Evolutionary conservation across 2,797 vertebrate genomes (phyloP).

Genomic region (Coregonus sp.): DNA sequence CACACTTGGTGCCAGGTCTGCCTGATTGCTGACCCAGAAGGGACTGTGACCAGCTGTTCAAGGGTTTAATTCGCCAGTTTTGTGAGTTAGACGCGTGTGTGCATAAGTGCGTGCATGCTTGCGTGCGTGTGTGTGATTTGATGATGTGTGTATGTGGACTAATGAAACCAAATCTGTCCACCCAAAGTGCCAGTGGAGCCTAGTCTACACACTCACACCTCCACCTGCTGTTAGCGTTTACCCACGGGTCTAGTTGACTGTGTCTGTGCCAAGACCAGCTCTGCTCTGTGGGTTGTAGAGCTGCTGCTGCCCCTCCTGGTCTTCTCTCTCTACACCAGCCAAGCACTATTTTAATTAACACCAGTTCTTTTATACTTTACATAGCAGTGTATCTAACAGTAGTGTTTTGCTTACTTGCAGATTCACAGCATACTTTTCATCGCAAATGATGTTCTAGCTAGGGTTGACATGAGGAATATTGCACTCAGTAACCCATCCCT

Average conservation of each 20-base stretch:
- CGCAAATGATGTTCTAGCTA: background rate
- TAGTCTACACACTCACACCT: background rate
- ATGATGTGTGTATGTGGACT: slow-evolving; percentile 28
- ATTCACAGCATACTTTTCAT: background rate
- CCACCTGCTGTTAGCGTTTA: background rate
- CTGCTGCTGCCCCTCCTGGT: background rate
- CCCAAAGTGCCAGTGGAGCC: slow-evolving; percentile 27
- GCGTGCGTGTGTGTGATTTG: slow-evolving; percentile 21
- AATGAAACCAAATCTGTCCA: slow-evolving; percentile 29
- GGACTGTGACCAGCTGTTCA: background rate
- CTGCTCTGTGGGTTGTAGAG: background rate
- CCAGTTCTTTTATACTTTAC: background rate
- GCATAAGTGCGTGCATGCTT: background rate
- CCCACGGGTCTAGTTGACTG: background rate
- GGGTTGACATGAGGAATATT: background rate
- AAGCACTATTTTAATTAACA: no score
- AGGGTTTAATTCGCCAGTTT: background rate
- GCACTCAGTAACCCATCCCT: background rate
- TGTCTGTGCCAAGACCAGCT: background rate
- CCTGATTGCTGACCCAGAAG: background rate
- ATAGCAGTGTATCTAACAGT: background rate
- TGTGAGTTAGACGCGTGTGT: background rate
- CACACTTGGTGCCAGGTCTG: background rate
- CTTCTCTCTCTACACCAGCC: background rate
- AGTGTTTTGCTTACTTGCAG: background rate